phyloP scores from a whole-genome alignment of 2,113 vertebrate species.

The Cisticola juncidis region DNA sequence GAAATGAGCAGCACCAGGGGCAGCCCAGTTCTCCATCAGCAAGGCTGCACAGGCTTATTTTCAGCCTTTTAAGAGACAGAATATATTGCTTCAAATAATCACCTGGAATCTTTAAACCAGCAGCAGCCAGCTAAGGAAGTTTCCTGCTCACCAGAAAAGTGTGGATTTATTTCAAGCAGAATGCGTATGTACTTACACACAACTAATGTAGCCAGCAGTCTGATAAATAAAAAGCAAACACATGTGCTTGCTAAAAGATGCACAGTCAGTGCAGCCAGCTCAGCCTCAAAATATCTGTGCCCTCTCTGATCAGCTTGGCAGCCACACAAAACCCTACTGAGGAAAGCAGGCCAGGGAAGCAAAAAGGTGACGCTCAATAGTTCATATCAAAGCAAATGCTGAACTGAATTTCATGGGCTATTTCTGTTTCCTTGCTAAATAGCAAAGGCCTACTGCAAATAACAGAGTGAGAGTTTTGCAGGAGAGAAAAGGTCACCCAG shows the following conservation, averaged over 20 bases:
- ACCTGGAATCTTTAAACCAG: not conserved
- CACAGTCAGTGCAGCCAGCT: slow-evolving; percentile 12
- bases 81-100: not conserved
- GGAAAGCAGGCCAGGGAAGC: slow-evolving; percentile 13
- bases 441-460: slow-evolving; percentile 52
- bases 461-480: not conserved
- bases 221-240: not conserved
- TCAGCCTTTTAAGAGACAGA: not conserved
- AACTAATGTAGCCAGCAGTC: not conserved
- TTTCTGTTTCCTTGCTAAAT: slow-evolving; percentile 53
- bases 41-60: not conserved
- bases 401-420: slow-evolving; percentile 41
- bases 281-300: not conserved
- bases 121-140: not conserved
- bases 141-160: not conserved
- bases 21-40: not conserved
- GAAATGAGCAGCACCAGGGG: not conserved
- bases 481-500: slow-evolving; percentile 43
- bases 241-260: not conserved
- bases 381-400: slow-evolving; percentile 9
- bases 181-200: not conserved
- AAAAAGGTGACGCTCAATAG: slow-evolving; percentile 25
- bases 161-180: not conserved
- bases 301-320: not conserved
- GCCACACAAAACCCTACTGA: not conserved